Evolutionary conservation across 2,113 vertebrate species (phyloP), one percentile per base, ranked within the genome.

Genomic region (Fukomys damarensis): DNA sequence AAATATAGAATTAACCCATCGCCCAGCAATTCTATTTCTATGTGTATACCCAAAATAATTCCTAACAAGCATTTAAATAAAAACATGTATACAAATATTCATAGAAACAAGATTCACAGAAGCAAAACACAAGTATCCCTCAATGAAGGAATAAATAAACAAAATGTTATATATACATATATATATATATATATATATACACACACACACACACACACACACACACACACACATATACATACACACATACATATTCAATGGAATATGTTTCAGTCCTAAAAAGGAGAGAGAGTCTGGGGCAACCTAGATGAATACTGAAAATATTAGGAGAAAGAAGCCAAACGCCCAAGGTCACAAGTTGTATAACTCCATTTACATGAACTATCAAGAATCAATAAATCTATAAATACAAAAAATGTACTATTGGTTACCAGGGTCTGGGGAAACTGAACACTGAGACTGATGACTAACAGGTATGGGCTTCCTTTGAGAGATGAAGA

Each of bases 391-490:
- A 63, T 16, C 52, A 10, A 12, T 24, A 65, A 43, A 74, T 89
- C 63, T 28, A 10, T 0, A 5, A 59, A 46, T 46, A 87, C 22
- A 87, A 52, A 72, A 46, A 91, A 43, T 16, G 66, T 24, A 95
- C 76, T 5, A 20, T 3, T 85, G 22, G 63, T 84, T 76, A 35
- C 54, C 58, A 59, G 66, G 61, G 12, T 9, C 63, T 76, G n/a
- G 10, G 14, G 22, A 49, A 32, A n/a, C 0, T 6, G 30, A 35
- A 30, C 24, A 32, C 46, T 0, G 1, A 10, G 9, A 56, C 7
- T 77, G 32, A 74, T 10, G 49, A 17, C 24, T 61, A 24, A 41
- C 7, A 17, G 35, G 70, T 19, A 4, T 1, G 26, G 30, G 24
- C 7, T 77, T 79, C 32, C 20, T 22, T 96, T 66, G 11, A 12